Evolutionary conservation across 2,888 invertebrate genomes (phyloP).

Genomic region (Hydrotaea cyrtoneurina): DNA sequence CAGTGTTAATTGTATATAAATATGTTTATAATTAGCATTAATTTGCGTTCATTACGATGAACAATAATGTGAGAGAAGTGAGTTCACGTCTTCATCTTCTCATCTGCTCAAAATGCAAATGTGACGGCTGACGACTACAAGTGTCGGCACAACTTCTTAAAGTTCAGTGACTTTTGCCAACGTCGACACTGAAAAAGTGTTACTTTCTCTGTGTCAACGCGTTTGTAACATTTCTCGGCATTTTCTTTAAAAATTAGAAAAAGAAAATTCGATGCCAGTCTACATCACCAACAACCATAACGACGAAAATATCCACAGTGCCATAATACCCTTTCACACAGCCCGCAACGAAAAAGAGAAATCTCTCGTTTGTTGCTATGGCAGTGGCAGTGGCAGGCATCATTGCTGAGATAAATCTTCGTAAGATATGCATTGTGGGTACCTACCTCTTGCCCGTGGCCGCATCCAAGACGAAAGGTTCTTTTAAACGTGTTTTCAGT

Average conservation of each 20-base stretch:
- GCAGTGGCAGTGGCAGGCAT: neutral
- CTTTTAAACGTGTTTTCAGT: slow-evolving; percentile 85
- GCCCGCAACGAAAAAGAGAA: slow-evolving; percentile 29
- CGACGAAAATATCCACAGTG: slow-evolving; percentile 14
- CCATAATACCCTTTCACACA: neutral
- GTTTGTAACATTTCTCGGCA: slow-evolving; percentile 2
- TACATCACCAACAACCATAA: neutral
- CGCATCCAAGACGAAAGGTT: slow-evolving; percentile 82
- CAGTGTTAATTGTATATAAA: slow-evolving; percentile 53
- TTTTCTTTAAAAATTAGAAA: slow-evolving; percentile 11
- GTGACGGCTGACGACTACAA: slow-evolving; percentile 37
- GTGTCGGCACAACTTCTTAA: slow-evolving; percentile 10
- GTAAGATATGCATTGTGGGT: neutral
- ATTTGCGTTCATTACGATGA: slow-evolving; percentile 62
- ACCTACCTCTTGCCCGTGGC: slow-evolving; percentile 78
- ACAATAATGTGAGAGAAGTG: slow-evolving; percentile 56
- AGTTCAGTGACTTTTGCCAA: slow-evolving; percentile 48
- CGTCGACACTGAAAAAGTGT: slow-evolving; percentile 53
- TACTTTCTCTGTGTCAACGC: slow-evolving; percentile 59
- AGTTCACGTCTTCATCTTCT: neutral
- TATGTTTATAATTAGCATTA: slow-evolving; percentile 67
- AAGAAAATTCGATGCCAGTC: slow-evolving; percentile 49
- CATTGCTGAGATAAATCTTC: slow-evolving; percentile 56
- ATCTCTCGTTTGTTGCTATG: neutral
- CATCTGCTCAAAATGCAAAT: slow-evolving; percentile 22